Conservation (phyloP, 1,140 invertebrate genomes). For the Lasioglossum baleicum region DNA sequence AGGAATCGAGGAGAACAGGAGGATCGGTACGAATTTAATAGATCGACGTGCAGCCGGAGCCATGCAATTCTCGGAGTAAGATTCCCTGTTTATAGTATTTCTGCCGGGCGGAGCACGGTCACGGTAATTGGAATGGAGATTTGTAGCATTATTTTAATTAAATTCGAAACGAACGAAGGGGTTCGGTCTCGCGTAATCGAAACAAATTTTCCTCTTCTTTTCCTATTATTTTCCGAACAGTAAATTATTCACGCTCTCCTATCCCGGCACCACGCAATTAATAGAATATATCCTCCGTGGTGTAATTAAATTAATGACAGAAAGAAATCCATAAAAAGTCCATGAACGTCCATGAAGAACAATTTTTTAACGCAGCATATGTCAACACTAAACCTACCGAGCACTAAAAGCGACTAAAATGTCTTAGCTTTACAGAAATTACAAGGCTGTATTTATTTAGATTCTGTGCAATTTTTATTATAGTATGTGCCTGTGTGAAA, state of each 20-base stretch:
- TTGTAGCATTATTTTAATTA: conserved; percentile 65
- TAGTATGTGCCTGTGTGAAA: too few species aligned
- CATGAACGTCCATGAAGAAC: too few species aligned
- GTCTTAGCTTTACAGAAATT: too few species aligned
- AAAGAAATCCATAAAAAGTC: too few species aligned
- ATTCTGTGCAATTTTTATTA: too few species aligned
- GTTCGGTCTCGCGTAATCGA: not conserved
- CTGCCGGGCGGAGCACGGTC: conserved; percentile 16
- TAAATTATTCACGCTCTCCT: not conserved
- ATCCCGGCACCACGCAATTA: too few species aligned
- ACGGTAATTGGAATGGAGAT: conserved; percentile 62
- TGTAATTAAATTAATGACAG: too few species aligned
- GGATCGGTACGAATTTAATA: conserved; percentile 54
- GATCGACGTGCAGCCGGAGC: conserved; percentile 35
- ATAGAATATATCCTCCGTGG: too few species aligned
- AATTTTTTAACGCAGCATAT: too few species aligned
- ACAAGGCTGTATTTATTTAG: too few species aligned
- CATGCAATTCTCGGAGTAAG: conserved; percentile 45
- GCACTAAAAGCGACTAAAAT: too few species aligned
- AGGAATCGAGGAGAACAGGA: not conserved
- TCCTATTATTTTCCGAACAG: not conserved
- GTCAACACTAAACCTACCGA: too few species aligned
- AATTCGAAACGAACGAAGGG: conserved; percentile 39
- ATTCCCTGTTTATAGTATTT: conserved; percentile 55
- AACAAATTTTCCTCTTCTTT: not conserved